A percentile compares a stretch with the other conserved stretches of the same genome.
These are phyloP conservation scores for Platypus cylindrus DNA, from an alignment of 2,888 invertebrate species.

Conservation along the genomic window DNA sequence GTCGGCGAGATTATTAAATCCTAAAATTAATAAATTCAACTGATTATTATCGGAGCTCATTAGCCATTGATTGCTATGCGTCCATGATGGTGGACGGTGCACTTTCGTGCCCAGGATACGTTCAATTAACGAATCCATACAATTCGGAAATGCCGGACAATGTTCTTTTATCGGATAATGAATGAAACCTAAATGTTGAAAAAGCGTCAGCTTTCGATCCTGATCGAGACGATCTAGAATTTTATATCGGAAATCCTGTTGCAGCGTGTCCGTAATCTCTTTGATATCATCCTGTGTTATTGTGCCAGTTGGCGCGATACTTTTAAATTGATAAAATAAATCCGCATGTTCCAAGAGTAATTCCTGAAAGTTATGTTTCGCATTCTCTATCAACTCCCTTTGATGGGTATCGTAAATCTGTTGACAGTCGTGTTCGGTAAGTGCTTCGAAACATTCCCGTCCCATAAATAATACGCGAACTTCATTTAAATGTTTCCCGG, in stretches of 20 bases:
- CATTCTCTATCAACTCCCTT: slow-evolving; percentile 74
- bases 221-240: slow-evolving; percentile 88
- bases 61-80: slow-evolving; percentile 50
- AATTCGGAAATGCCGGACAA: slow-evolving; percentile 79
- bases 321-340: slow-evolving; percentile 85
- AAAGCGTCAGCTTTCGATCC: slow-evolving; percentile 85
- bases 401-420: slow-evolving; percentile 91
- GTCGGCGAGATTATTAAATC: slow-evolving; percentile 74
- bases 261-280: slow-evolving; percentile 81
- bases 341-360: slow-evolving; percentile 84
- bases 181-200: slow-evolving; percentile 90
- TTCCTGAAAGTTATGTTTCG: slow-evolving; percentile 87
- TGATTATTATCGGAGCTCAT: slow-evolving; percentile 54
- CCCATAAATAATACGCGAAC: slow-evolving; percentile 87
- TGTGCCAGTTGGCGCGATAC: slow-evolving; percentile 76
- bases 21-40: slow-evolving; percentile 79
- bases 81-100: slow-evolving; percentile 49
- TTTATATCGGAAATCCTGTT: slow-evolving; percentile 91
- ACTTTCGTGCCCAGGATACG: slow-evolving; percentile 56
- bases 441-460: slow-evolving; percentile 83
- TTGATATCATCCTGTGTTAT: slow-evolving; percentile 90
- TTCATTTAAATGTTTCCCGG: slow-evolving; percentile 86
- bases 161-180: slow-evolving; percentile 91
- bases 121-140: slow-evolving; percentile 66
- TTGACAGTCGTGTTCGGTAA: slow-evolving; percentile 81